Percentiles rank a stretch among this genome's conserved stretches.
phyloP scores from a whole-genome alignment of 2,797 vertebrate species.

The Acrossocheilus wenchowensis region DNA sequence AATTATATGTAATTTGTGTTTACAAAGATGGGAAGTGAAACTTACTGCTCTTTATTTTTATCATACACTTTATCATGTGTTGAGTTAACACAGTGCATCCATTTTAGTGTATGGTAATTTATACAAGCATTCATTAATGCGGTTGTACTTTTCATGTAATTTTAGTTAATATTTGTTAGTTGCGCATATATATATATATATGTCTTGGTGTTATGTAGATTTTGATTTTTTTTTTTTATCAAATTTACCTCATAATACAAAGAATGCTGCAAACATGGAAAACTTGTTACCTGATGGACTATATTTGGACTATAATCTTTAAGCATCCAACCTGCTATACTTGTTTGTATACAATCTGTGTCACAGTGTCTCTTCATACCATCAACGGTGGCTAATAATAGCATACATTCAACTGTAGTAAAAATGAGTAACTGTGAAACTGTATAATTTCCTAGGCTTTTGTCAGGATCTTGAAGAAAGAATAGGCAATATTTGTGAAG shows the following conservation, averaged over 20 bases:
- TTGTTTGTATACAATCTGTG: background rate
- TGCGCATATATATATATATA: background rate
- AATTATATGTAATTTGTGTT: constrained; percentile 2
- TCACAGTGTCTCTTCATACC: background rate
- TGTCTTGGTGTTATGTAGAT: background rate
- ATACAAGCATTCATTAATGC: background rate
- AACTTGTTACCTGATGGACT: constrained; percentile 27
- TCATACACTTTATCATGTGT: too few species aligned
- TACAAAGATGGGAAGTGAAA: background rate
- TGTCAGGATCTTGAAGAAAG: background rate
- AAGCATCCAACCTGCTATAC: background rate
- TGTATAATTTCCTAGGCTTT: background rate
- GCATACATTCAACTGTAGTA: background rate
- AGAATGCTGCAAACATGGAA: constrained; percentile 29
- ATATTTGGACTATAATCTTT: background rate
- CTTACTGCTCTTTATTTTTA: background rate
- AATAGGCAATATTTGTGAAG: background rate
- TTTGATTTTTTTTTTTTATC: background rate
- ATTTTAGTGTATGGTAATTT: background rate
- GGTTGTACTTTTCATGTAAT: background rate
- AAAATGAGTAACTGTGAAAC: constrained; percentile 21
- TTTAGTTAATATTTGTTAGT: background rate
- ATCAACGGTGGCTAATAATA: background rate
- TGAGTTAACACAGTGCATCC: background rate
- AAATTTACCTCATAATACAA: constrained; percentile 21